Conservation (phyloP, 2,113 vertebrate genomes). For the Calonectris borealis region DNA sequence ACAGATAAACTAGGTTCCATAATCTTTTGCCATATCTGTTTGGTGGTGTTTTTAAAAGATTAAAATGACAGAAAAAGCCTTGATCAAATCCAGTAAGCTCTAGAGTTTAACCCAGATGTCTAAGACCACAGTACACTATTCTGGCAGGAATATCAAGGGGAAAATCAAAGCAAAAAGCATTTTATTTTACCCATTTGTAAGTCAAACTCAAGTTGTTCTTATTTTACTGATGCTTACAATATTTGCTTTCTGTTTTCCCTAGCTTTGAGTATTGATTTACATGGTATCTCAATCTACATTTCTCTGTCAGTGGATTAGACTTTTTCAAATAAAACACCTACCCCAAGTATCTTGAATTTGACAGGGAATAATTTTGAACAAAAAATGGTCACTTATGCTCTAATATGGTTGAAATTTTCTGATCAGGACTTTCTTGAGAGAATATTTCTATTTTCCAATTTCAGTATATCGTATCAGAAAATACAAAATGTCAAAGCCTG, state of each 20-base stretch:
- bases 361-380: neutral
- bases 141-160: neutral
- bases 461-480: neutral
- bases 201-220: neutral
- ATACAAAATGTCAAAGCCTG: neutral
- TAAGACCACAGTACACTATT: slow-evolving; percentile 14
- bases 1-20: slow-evolving; percentile 38
- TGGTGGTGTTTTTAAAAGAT: slow-evolving; percentile 62
- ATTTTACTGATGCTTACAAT: neutral
- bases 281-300: neutral
- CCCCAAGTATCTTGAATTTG: neutral
- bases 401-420: neutral
- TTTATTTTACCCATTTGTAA: slow-evolving; percentile 5
- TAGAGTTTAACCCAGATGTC: slow-evolving; percentile 56
- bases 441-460: neutral
- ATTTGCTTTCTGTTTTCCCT: slow-evolving; percentile 3
- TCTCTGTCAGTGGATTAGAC: neutral
- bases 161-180: neutral
- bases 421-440: neutral
- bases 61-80: slow-evolving; percentile 63
- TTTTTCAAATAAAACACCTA: neutral
- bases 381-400: neutral
- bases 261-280: neutral
- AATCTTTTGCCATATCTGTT: slow-evolving; percentile 59
- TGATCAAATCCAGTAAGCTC: slow-evolving; percentile 61